Evolutionary conservation across 2,888 invertebrate species (phyloP), one percentile per base, ranked within the genome.

Genomic region (Drosophila seclusa): DNA sequence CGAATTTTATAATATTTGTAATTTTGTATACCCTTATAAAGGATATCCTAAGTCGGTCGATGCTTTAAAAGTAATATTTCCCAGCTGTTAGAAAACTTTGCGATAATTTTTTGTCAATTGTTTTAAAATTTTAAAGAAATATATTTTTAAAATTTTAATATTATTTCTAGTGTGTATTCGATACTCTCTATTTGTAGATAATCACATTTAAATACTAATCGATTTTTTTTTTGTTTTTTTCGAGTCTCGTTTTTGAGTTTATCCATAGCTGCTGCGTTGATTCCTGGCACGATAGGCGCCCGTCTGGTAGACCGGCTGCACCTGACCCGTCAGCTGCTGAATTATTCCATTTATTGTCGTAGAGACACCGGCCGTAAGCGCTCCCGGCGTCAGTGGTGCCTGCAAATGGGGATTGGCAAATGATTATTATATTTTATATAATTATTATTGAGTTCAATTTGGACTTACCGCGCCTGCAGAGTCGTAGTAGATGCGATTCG

Each of bases 341-440:
- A 93, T 93, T 27, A 93, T 87, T 10, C 90, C 89, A 45, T 93
- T 93, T 0, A 93, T 90, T 1, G 92, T 93, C 0, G 90, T 87
- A 2, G 93, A 85, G 11, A 92, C 83, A 16, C 93, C 91, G 4
- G 92, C 91, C 7, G 92, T 84, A 7, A 93, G 70, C 60, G 93
- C 90, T 0, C 87, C 91, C 0, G 92, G 91, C 4, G 91, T 89
- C 7, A 92, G 45, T 6, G 87, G 82, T 2, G 90, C 65, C 91
- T 92, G 45, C 6, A 78, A 80, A 24, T 34, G 40, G 7, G 38
- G n/a, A 36, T 50, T 29, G 29, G 24, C 7, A 38, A 38, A 3
- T n/a, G 13, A 27, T 27, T 11, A 8, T 3, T 16, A 1, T n/a
- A 4, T 21, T 21, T 13, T 21, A 0, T 16, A 16, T 21, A 24